phyloP scores from a whole-genome alignment of 1,140 invertebrate genomes.

The Glossosoma conforme region DNA sequence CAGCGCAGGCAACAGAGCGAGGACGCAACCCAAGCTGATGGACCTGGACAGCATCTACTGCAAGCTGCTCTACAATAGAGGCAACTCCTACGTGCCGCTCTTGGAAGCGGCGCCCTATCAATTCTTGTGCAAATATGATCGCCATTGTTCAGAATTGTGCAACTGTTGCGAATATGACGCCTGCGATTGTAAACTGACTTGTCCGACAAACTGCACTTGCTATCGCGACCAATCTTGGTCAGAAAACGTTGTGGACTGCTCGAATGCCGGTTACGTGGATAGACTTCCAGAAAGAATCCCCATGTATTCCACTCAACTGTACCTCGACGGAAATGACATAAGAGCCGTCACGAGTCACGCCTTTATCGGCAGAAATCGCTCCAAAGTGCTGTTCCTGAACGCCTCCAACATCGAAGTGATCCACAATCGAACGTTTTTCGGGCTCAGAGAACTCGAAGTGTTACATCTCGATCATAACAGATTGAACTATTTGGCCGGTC shows the following conservation, averaged over 20 bases:
- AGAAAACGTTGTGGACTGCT: slow-evolving; percentile 88
- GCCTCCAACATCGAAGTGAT: slow-evolving; percentile 79
- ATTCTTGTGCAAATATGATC: slow-evolving; percentile 87
- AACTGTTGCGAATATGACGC: slow-evolving; percentile 93
- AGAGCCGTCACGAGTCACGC: slow-evolving; percentile 73
- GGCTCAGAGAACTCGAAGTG: slow-evolving; percentile 73
- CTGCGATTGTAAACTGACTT: slow-evolving; percentile 93
- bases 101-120: slow-evolving; percentile 80
- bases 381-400: slow-evolving; percentile 80
- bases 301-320: slow-evolving; percentile 88
- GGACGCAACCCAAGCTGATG: slow-evolving; percentile 80
- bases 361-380: slow-evolving; percentile 83
- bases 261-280: slow-evolving; percentile 64
- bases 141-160: slow-evolving; percentile 85
- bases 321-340: slow-evolving; percentile 84
- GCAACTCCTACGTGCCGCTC: slow-evolving; percentile 71
- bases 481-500: slow-evolving; percentile 69
- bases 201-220: slow-evolving; percentile 85
- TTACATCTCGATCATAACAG: slow-evolving; percentile 79
- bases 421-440: slow-evolving; percentile 87
- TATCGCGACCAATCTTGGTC: slow-evolving; percentile 91
- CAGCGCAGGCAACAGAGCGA: slow-evolving; percentile 67
- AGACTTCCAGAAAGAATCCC: slow-evolving; percentile 78
- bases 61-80: slow-evolving; percentile 79
- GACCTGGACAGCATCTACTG: slow-evolving; percentile 86